Percentiles rank a stretch among this genome's conserved stretches.
Evolutionary conservation across 2,113 vertebrate genomes (phyloP).

Genomic region (Leptobrachium ailaonicum): DNA sequence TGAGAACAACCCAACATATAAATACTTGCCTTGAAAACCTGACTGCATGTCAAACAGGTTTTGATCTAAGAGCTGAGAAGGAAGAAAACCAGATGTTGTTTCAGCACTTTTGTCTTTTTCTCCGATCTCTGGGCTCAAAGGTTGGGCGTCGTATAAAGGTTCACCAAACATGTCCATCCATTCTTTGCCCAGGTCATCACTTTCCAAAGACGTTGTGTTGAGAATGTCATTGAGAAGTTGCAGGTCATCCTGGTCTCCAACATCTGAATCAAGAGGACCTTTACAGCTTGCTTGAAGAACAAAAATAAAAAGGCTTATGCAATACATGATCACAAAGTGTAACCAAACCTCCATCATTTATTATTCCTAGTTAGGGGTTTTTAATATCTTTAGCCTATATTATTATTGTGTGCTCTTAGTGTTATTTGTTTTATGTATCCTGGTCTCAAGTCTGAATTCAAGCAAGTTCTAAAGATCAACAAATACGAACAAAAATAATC

Average conservation of each 20-base stretch:
- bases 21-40: constrained; percentile 70
- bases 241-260: constrained; percentile 77
- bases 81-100: constrained; percentile 76
- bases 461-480: too few relatives aligned
- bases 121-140: constrained; percentile 35
- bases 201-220: constrained; percentile 76
- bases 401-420: too few relatives aligned
- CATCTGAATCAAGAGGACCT: constrained; percentile 63
- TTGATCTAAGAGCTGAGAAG: constrained; percentile 91
- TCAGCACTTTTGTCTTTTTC: constrained; percentile 64
- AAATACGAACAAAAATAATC: too few relatives aligned
- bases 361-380: too few relatives aligned
- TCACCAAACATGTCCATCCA: constrained; percentile 89
- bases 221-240: constrained; percentile 86
- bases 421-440: too few relatives aligned
- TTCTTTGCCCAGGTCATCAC: constrained; percentile 80
- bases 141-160: constrained; percentile 51
- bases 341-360: too few relatives aligned
- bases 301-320: background rate
- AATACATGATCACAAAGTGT: too few relatives aligned
- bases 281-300: constrained; percentile 60
- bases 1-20: background rate
- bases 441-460: too few relatives aligned
- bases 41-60: constrained; percentile 78
- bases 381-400: too few relatives aligned